Conservation (phyloP, 2,113 vertebrate genomes). For the Barbus barbus region DNA sequence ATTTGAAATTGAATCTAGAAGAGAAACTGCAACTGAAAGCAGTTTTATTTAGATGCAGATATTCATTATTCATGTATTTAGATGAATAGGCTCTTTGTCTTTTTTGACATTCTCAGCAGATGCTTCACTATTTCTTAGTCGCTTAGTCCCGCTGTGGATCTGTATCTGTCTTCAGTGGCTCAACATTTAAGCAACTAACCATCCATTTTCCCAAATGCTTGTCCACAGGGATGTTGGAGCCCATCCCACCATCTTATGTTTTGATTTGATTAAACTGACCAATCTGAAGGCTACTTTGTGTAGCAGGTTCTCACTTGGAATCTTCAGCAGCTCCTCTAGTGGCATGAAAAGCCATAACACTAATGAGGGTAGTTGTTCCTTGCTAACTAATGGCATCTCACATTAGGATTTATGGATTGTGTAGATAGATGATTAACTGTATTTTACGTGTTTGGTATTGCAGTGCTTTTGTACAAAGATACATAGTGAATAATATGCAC, state of each 20-base stretch:
- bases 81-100: neutral
- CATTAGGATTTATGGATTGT: neutral
- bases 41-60: neutral
- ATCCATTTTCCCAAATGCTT: neutral
- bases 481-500: conserved; percentile 12
- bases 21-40: neutral
- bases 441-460: neutral
- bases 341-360: neutral
- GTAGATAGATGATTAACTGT: neutral
- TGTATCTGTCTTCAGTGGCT: neutral
- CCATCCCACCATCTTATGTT: no score
- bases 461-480: conserved; percentile 22
- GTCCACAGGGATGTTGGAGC: neutral
- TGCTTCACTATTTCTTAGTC: neutral
- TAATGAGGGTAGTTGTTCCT: neutral
- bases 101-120: neutral
- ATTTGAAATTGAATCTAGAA: neutral
- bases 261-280: neutral
- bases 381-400: neutral
- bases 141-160: neutral
- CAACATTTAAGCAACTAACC: neutral
- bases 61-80: neutral
- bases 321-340: neutral
- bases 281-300: neutral
- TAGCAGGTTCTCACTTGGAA: neutral